Evolutionary conservation across 2,797 vertebrate species (phyloP).

Genomic region (Prunella strophiata): DNA sequence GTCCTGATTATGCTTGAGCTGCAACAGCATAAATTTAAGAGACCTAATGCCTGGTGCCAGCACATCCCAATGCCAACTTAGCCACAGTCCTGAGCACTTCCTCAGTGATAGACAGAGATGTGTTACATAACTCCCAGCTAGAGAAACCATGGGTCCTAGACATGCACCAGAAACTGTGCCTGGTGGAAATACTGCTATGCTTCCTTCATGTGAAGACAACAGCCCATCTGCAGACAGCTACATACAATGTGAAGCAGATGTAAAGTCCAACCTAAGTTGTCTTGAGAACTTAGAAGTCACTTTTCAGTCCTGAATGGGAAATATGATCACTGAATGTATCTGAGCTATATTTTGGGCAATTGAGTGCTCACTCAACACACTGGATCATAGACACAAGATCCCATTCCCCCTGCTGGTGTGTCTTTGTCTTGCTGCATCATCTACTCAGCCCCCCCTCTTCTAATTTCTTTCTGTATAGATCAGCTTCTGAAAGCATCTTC

Average conservation of each 20-base stretch:
- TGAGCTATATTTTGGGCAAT: not conserved
- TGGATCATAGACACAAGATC: not conserved
- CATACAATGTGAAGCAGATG: not conserved
- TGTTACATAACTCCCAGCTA: not conserved
- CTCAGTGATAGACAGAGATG: not conserved
- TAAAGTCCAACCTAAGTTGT: not conserved
- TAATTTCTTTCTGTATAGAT: not conserved
- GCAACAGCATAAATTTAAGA: not conserved
- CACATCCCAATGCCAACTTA: not conserved
- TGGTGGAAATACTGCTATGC: not conserved
- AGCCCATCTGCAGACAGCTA: not conserved
- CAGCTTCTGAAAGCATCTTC: not conserved
- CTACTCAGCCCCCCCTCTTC: rapidly evolving
- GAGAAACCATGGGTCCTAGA: not conserved
- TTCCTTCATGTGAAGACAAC: not conserved
- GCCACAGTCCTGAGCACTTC: not conserved
- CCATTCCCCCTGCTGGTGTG: not conserved
- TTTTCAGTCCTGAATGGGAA: not conserved
- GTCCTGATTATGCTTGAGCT: not conserved
- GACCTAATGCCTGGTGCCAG: not conserved
- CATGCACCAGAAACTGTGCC: not conserved
- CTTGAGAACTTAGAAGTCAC: not conserved
- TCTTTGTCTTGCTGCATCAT: not conserved
- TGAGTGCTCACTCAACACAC: not conserved
- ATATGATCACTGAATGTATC: not conserved